Conservation (phyloP, 1,140 invertebrate species). For the Cyrtorhinus lividipennis region DNA sequence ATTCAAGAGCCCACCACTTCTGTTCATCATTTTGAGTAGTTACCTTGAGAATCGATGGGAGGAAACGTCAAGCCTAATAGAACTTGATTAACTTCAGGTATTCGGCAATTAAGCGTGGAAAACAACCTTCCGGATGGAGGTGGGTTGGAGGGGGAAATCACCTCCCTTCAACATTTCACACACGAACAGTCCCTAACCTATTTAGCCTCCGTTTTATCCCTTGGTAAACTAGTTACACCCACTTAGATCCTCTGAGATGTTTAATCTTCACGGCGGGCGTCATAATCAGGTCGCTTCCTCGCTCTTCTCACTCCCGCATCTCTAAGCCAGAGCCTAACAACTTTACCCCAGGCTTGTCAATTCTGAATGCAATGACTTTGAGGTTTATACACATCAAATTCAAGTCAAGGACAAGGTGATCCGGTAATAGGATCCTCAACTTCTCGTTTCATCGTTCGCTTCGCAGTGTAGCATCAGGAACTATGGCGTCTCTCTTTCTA, state of each 20-base stretch:
- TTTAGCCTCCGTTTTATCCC: constrained; percentile 8
- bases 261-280: constrained; percentile 7
- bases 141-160: background rate
- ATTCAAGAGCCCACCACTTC: no score
- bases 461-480: no score
- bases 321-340: background rate
- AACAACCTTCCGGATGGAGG: constrained; percentile 1
- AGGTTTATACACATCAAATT: background rate
- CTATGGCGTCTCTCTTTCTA: no score
- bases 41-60: background rate
- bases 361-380: background rate
- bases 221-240: constrained; percentile 5
- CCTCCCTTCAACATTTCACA: constrained; percentile 5
- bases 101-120: constrained; percentile 4
- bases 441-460: background rate
- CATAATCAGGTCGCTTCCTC: constrained; percentile 1
- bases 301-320: background rate
- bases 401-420: background rate
- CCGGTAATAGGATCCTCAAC: background rate
- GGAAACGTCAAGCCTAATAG: background rate
- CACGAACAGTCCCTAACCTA: constrained; percentile 1
- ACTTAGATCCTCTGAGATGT: constrained; percentile 5
- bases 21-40: background rate
- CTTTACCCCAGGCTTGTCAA: background rate
- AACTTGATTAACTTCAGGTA: constrained; percentile 4